A percentile compares a stretch with the other conserved stretches of the same genome.
Conservation (phyloP, 2,888 invertebrate genomes). For the Drosophila koepferae region DNA sequence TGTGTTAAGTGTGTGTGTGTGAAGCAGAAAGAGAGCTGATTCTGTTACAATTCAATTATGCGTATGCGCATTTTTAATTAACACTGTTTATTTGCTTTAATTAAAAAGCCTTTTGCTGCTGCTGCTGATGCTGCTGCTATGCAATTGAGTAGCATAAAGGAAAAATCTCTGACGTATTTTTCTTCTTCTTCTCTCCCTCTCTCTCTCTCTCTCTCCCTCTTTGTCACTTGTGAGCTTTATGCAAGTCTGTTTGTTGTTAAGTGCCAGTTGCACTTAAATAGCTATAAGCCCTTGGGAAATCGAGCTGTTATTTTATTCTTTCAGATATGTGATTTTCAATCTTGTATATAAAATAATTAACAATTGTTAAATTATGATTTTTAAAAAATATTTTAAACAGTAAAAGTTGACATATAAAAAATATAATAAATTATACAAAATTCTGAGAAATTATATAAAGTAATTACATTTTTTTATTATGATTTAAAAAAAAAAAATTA, state of each 20-base stretch:
- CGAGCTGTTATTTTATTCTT: no score
- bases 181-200: background rate
- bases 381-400: no score
- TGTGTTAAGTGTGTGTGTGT: background rate
- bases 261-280: background rate
- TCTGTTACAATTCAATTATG: constrained; percentile 60
- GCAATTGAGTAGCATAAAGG: background rate
- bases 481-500: no score
- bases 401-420: no score
- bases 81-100: constrained; percentile 60
- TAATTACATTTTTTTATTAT: no score
- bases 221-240: background rate
- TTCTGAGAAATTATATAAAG: no score
- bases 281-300: background rate
- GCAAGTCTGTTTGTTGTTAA: background rate
- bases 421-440: no score
- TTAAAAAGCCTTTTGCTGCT: constrained; percentile 36
- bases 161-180: background rate
- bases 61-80: constrained; percentile 61
- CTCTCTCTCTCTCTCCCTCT: background rate
- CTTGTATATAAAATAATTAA: background rate
- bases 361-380: no score
- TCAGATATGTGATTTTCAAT: background rate
- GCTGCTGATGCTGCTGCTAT: background rate
- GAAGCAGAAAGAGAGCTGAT: background rate